Percentiles rank a stretch among this genome's conserved stretches.
Evolutionary conservation across 1,140 invertebrate genomes (phyloP).

Genomic region (Colletes gigas): DNA sequence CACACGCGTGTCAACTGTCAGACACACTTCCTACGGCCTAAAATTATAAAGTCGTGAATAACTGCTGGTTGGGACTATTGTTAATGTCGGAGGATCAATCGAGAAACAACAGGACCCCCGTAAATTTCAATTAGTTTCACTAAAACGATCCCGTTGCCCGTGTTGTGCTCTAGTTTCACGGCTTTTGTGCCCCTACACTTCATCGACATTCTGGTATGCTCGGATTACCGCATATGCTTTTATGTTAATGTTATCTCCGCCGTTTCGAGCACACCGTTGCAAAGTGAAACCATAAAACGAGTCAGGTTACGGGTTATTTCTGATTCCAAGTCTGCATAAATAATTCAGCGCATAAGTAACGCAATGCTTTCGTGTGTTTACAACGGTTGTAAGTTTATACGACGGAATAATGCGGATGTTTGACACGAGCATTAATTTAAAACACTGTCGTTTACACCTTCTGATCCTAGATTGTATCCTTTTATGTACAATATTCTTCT

Average conservation of each 20-base stretch:
- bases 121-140: slow-evolving; percentile 59
- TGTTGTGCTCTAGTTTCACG: slow-evolving; percentile 45
- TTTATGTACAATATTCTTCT: no score
- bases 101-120: slow-evolving; percentile 22
- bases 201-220: slow-evolving; percentile 32
- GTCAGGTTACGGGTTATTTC: not conserved
- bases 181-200: slow-evolving; percentile 44
- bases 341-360: not conserved
- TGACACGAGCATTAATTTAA: no score
- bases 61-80: not conserved
- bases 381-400: not conserved
- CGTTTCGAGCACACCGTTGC: not conserved
- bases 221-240: slow-evolving; percentile 44
- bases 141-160: slow-evolving; percentile 45
- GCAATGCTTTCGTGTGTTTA: not conserved
- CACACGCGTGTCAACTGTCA: not conserved
- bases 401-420: not conserved
- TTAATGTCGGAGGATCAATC: slow-evolving; percentile 36
- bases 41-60: slow-evolving; percentile 32
- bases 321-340: not conserved
- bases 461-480: no score
- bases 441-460: no score
- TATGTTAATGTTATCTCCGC: slow-evolving; percentile 39
- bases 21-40: not conserved
- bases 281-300: not conserved